Base-by-base conservation (phyloP, 2,113 vertebrate species). In the Catharus bicknelli region DNA sequence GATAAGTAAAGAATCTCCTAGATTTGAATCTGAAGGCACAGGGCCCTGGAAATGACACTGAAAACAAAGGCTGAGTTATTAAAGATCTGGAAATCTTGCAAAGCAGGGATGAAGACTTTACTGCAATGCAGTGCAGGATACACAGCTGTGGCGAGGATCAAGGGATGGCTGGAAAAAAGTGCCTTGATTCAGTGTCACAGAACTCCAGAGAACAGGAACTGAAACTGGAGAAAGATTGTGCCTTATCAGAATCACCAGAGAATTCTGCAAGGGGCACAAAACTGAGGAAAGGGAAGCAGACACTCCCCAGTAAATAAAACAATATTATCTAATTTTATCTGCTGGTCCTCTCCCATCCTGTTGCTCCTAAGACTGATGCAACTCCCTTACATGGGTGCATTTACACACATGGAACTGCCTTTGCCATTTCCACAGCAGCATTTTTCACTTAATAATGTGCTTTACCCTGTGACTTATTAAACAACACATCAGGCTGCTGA, bases 401-500 rank as follows among this genome's bases (percentile, higher is more conserved):
- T 51, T 95, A 83, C 82, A 94, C 16, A 25, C 83, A 38, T 51
- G 73, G 70, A 93, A 62, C 68, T 77, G 59, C 93, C 84, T 66
- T 80, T 85, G 72, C 27, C 66, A 70, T 95, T 92, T 94, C 95
- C 95, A 93, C 92, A 92, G 94, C 90, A 95, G 80, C 59, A 91
- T 95, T 97, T 89, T 95, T 95, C 90, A 94, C 85, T 82, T 94
- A 40, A 76, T 93, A 91, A 93, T 90, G 76, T 74, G 83, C 50
- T 96, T 95, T 95, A 48, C 73, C 48, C 91, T 1, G 40, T 90
- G 86, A 77, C 84, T 97, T 96, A 96, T 96, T 95, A 96, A 96
- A 94, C 81, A 95, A 79, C 86, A 88, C 75, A 88, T 74, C 91
- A 92, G 90, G 78, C 29, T 67, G 70, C 70, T 79, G 69, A 53